phyloP scores from a whole-genome alignment of 2,888 invertebrate genomes.

The Lucinisca nassula region DNA sequence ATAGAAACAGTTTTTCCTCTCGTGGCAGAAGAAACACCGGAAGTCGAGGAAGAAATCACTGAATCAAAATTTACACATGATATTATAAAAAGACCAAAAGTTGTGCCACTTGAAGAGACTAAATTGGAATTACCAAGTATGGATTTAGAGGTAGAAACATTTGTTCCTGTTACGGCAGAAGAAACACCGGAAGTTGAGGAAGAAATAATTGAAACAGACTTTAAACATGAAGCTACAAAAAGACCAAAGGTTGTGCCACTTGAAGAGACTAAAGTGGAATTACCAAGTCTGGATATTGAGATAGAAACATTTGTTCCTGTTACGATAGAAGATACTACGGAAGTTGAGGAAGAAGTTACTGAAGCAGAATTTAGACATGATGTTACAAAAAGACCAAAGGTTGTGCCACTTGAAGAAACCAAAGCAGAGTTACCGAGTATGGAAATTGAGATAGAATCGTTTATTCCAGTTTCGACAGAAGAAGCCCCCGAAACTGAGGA shows the following conservation, averaged over 20 bases:
- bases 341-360: neutral
- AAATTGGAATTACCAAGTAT: conserved; percentile 66
- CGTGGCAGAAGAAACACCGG: conserved; percentile 88
- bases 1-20: conserved; percentile 33
- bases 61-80: conserved; percentile 56
- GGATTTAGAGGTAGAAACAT: conserved; percentile 30
- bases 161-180: conserved; percentile 33
- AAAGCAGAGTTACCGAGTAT: neutral
- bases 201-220: conserved; percentile 68
- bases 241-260: conserved; percentile 73
- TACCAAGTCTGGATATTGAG: conserved; percentile 42
- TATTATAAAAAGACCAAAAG: conserved; percentile 74
- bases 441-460: neutral
- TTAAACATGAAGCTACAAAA: conserved; percentile 68
- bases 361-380: conserved; percentile 7
- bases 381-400: conserved; percentile 66
- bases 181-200: conserved; percentile 89
- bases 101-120: conserved; percentile 65
- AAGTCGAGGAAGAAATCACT: conserved; percentile 87
- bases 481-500: conserved; percentile 24
- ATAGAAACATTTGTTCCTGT: conserved; percentile 10
- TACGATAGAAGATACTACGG: conserved; percentile 8
- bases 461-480: neutral
- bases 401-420: conserved; percentile 54
- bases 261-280: conserved; percentile 61